Conservation (phyloP, 1,140 invertebrate genomes). For the Pseudoatta argentina region DNA sequence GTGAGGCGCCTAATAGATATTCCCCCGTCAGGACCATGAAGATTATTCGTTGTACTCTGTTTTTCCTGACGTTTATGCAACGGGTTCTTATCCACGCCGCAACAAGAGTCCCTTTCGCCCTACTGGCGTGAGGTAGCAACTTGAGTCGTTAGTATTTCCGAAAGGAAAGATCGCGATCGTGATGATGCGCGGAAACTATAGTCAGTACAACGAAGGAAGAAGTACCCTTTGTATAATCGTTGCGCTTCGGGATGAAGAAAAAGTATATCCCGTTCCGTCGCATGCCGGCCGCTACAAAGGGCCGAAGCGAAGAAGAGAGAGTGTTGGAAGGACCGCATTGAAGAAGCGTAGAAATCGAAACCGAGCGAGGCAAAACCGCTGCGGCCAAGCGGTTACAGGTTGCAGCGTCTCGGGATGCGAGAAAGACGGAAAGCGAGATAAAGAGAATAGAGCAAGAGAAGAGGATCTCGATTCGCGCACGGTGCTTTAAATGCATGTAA, state of each 20-base stretch:
- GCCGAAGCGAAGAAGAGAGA: conserved; percentile 66
- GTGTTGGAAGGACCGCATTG: conserved; percentile 64
- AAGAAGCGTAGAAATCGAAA: conserved; percentile 77
- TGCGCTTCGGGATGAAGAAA: conserved; percentile 77
- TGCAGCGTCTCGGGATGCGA: conserved; percentile 3
- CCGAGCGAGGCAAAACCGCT: conserved; percentile 70
- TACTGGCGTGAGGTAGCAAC: background rate
- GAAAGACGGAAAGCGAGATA: background rate
- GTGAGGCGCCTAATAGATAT: conserved; percentile 60
- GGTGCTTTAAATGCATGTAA: conserved; percentile 81
- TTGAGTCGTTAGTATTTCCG: conserved; percentile 43
- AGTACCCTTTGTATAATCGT: conserved; percentile 76
- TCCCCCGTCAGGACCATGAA: conserved; percentile 45
- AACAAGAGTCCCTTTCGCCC: conserved; percentile 19
- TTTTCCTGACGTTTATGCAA: conserved; percentile 56
- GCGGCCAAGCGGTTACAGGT: conserved; percentile 33
- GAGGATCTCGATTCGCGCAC: conserved; percentile 48
- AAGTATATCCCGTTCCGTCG: conserved; percentile 78
- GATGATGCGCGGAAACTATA: conserved; percentile 40
- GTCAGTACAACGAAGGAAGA: conserved; percentile 61
- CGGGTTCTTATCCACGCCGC: conserved; percentile 16
- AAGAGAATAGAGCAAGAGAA: background rate
- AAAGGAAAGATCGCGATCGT: conserved; percentile 27
- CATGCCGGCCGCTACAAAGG: conserved; percentile 70
- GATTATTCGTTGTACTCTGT: conserved; percentile 58